These are phyloP conservation scores for Oxyteleia sp. DNA, from an alignment of 2,888 invertebrate species.

Conservation along the genomic window DNA sequence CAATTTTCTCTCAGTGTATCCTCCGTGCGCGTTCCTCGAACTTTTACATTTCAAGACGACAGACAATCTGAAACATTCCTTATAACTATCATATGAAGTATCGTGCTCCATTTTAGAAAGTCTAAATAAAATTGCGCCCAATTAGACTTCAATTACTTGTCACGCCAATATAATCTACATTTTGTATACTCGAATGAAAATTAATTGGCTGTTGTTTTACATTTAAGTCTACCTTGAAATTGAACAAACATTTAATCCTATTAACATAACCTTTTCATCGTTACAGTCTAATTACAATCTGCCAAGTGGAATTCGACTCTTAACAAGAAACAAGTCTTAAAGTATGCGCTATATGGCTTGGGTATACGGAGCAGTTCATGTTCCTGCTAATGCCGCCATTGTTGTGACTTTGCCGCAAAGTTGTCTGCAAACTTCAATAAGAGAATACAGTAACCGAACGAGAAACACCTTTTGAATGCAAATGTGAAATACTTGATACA, in stretches of 20 bases:
- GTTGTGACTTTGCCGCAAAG: conserved; percentile 43
- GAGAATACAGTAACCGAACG: conserved; percentile 45
- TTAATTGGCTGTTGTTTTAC: conserved; percentile 24
- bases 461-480: conserved; percentile 50
- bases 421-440: conserved; percentile 51
- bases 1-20: too few relatives aligned
- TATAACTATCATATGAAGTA: too few relatives aligned
- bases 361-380: conserved; percentile 27
- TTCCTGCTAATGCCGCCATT: conserved; percentile 30
- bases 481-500: conserved; percentile 52
- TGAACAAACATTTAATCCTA: conserved; percentile 45
- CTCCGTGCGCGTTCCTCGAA: too few relatives aligned
- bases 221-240: conserved; percentile 25
- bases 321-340: conserved; percentile 59
- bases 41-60: too few relatives aligned
- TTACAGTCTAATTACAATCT: conserved; percentile 42
- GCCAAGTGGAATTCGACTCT: conserved; percentile 43
- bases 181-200: conserved; percentile 1
- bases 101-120: too few relatives aligned
- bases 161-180: not conserved
- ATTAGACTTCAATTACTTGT: not conserved
- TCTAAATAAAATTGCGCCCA: not conserved
- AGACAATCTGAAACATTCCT: too few relatives aligned
- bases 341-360: conserved; percentile 42
- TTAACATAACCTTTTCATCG: conserved; percentile 48